Conservation (phyloP, 2,888 invertebrate species). For the Heliconius hortense region DNA sequence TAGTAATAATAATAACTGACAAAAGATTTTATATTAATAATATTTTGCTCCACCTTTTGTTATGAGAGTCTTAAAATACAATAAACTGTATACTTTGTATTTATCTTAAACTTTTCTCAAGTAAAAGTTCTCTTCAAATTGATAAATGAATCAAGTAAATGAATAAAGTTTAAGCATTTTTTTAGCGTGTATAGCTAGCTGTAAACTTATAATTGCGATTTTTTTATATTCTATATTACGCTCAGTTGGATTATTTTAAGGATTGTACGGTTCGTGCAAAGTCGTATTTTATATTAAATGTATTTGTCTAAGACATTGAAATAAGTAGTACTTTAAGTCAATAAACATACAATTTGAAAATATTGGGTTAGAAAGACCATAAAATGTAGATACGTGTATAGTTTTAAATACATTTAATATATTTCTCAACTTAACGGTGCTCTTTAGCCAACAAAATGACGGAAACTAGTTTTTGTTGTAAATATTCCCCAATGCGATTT, state of each 20-base stretch:
- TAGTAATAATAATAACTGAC: not conserved
- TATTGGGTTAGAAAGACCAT: too few relatives aligned
- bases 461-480: too few relatives aligned
- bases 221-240: not conserved
- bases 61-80: not conserved
- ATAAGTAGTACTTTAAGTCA: too few relatives aligned
- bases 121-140: conserved; percentile 9
- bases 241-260: not conserved
- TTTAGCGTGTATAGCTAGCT: not conserved
- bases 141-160: conserved; percentile 18
- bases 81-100: conserved; percentile 15
- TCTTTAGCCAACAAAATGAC: too few relatives aligned
- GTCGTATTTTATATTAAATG: too few relatives aligned
- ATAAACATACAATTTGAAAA: too few relatives aligned
- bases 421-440: too few relatives aligned
- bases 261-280: not conserved
- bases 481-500: too few relatives aligned
- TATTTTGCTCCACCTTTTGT: not conserved
- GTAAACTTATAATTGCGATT: conserved; percentile 6
- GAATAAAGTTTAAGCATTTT: conserved; percentile 8
- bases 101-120: not conserved
- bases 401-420: too few relatives aligned
- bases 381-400: too few relatives aligned
- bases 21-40: not conserved
- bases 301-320: too few relatives aligned